Conservation (phyloP, 2,797 vertebrate genomes). For the Scolopax bukidnonensis region DNA sequence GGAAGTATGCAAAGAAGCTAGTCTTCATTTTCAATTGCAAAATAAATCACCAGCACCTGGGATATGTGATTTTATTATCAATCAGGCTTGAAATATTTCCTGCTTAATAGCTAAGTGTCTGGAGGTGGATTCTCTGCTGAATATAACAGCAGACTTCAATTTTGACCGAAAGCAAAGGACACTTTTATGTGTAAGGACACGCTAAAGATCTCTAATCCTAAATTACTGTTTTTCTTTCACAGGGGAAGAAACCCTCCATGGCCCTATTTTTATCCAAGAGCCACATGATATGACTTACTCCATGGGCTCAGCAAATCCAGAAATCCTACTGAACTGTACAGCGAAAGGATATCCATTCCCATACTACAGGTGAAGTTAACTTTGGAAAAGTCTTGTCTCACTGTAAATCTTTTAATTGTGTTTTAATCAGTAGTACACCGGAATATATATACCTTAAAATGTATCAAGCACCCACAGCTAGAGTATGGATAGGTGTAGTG, state of each 20-base stretch:
- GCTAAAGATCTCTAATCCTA: not conserved
- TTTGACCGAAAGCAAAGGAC: not conserved
- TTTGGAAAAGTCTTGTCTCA: not conserved
- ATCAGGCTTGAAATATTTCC: conserved; percentile 63
- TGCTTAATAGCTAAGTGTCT: not conserved
- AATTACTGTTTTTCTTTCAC: conserved; percentile 52
- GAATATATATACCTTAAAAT: not conserved
- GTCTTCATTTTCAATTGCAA: not conserved
- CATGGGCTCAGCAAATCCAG: conserved; percentile 62
- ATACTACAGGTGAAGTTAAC: conserved; percentile 69
- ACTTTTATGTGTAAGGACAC: not conserved
- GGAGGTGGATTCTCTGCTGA: not conserved
- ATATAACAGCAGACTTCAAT: not conserved
- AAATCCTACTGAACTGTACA: conserved; percentile 74
- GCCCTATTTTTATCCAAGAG: conserved; percentile 74
- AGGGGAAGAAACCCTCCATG: conserved; percentile 75
- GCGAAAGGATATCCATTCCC: conserved; percentile 71
- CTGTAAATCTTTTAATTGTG: not conserved
- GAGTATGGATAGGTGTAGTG: accelerated
- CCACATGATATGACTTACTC: conserved; percentile 74
- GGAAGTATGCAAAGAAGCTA: conserved; percentile 3
- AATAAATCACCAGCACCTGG: conserved; percentile 45
- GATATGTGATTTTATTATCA: conserved; percentile 50
- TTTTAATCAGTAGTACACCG: not conserved
- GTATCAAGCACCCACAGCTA: accelerated